These are phyloP conservation scores for Hedychridium roseum DNA, from an alignment of 2,888 invertebrate species.

Conservation along the genomic window DNA sequence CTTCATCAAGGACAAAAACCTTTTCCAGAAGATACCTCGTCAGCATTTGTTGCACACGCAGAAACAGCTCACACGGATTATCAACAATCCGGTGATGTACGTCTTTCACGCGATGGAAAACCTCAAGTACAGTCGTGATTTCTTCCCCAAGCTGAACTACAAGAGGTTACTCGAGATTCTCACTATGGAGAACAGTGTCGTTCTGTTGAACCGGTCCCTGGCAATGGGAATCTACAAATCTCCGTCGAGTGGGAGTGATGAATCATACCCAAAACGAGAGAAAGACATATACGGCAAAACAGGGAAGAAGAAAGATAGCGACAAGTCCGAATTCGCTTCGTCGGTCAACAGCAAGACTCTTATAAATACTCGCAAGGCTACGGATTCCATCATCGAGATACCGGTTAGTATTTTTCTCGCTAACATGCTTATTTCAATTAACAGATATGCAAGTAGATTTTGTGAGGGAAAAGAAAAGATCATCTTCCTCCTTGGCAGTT, in stretches of 20 bases:
- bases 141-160: constrained; percentile 73
- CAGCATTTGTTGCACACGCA: constrained; percentile 73
- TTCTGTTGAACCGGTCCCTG: constrained; percentile 44
- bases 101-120: constrained; percentile 75
- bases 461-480: too few species aligned
- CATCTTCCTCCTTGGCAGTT: too few species aligned
- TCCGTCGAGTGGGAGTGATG: background rate
- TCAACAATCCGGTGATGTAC: constrained; percentile 77
- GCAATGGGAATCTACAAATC: background rate
- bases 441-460: too few species aligned
- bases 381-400: constrained; percentile 56
- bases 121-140: constrained; percentile 70
- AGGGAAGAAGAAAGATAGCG: background rate
- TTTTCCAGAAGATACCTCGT: constrained; percentile 75
- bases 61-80: constrained; percentile 72
- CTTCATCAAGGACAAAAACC: constrained; percentile 77
- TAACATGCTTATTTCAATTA: too few species aligned
- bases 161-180: constrained; percentile 70
- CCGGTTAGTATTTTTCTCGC: constrained; percentile 49
- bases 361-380: constrained; percentile 43
- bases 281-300: constrained; percentile 3
- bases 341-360: constrained; percentile 40
- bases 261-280: background rate
- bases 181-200: constrained; percentile 66
- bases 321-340: constrained; percentile 29